A percentile compares a stretch with the other conserved stretches of the same genome.
phyloP scores from a whole-genome alignment of 2,797 vertebrate genomes.

The Simalia tracyae region DNA sequence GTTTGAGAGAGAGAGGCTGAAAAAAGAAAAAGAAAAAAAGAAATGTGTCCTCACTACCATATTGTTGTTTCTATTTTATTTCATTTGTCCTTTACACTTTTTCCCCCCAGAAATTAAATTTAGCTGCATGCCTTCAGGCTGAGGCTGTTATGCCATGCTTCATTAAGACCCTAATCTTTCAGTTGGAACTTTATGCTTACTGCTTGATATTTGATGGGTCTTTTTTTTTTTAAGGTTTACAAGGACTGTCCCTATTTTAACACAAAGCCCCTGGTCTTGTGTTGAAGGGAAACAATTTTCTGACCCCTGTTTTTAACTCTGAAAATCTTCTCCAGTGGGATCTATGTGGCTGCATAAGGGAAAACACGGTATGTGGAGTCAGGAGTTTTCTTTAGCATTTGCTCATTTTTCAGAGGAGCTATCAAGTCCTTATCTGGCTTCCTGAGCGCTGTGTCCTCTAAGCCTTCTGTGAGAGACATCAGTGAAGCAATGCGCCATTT shows the following conservation, averaged over 20 bases:
- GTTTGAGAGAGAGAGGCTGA: not conserved
- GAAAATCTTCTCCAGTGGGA: not conserved
- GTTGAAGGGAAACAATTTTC: not conserved
- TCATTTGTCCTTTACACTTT: constrained; percentile 13
- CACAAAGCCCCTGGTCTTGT: not conserved
- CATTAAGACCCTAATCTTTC: constrained; percentile 26
- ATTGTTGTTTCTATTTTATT: constrained; percentile 9
- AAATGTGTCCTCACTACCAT: not conserved
- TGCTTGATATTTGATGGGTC: not conserved
- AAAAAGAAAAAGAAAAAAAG: not conserved
- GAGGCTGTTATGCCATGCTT: constrained; percentile 30
- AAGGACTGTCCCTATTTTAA: not conserved
- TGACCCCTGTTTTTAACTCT: not conserved
- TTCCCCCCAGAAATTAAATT: constrained; percentile 2
- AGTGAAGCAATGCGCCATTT: not conserved
- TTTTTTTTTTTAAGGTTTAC: not conserved
- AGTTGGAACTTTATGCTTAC: constrained; percentile 2
- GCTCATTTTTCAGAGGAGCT: not conserved
- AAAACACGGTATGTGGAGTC: not conserved
- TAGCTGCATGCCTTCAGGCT: constrained; percentile 16
- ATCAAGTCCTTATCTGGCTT: not conserved
- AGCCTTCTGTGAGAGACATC: not conserved
- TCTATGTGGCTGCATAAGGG: not conserved
- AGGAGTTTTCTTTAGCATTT: not conserved
- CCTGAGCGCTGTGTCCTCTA: not conserved